Conservation (phyloP, 1,140 invertebrate species). For the Diorhabda carinulata region DNA sequence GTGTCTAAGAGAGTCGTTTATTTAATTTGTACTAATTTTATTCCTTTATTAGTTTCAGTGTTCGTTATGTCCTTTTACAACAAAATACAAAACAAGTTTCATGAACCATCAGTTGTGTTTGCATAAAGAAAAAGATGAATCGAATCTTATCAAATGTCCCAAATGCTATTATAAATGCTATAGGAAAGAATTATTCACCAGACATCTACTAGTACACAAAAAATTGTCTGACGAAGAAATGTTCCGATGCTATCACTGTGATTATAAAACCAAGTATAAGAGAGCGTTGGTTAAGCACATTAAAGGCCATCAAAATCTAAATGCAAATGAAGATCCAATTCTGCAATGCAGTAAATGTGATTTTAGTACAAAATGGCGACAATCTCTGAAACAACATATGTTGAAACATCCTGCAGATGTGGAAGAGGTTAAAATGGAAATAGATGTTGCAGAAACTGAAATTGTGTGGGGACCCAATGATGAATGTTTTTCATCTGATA, state of each 20-base stretch:
- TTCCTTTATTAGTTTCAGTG: not conserved
- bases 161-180: not conserved
- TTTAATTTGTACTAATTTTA: too few relatives aligned
- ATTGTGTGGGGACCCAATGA: not conserved
- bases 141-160: not conserved
- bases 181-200: not conserved
- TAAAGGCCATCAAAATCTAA: not conserved
- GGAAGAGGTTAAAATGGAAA: slow-evolving; percentile 3
- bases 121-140: slow-evolving; percentile 3
- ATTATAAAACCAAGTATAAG: slow-evolving; percentile 2
- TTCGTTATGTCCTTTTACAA: not conserved
- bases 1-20: too few relatives aligned
- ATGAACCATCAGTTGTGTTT: not conserved
- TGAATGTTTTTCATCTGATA: too few relatives aligned
- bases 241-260: slow-evolving; percentile 6
- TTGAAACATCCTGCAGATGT: not conserved
- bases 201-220: slow-evolving; percentile 2
- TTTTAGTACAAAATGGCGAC: not conserved
- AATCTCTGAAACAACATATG: not conserved
- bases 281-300: slow-evolving; percentile 3
- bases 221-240: not conserved
- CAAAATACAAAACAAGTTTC: slow-evolving; percentile 1
- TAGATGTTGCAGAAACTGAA: not conserved
- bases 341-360: not conserved
- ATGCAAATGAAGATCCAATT: not conserved